Evolutionary conservation across 2,113 vertebrate species (phyloP).

Genomic region (Tenrec ecaudatus): DNA sequence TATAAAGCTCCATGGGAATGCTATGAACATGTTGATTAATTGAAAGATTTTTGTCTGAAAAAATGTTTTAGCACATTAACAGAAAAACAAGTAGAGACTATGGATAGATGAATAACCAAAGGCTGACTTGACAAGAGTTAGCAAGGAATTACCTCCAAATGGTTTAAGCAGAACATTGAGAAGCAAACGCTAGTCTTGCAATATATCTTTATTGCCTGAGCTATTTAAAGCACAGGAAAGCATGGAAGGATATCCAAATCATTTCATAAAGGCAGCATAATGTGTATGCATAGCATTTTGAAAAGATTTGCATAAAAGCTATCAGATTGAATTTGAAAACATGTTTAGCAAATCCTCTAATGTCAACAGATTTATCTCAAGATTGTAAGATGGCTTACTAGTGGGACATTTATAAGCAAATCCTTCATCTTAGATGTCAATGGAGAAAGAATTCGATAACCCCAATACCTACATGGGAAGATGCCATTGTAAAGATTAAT

Average conservation of each 20-base stretch:
- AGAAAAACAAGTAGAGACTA: constrained; percentile 47
- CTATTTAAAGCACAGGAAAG: constrained; percentile 18
- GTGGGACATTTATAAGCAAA: not conserved
- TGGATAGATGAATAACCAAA: not conserved
- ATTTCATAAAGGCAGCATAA: constrained; percentile 25
- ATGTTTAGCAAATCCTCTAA: not conserved
- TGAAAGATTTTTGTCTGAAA: not conserved
- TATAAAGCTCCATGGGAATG: not conserved
- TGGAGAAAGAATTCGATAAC: not conserved
- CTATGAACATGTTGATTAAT: constrained; percentile 2
- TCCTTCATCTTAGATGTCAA: not conserved
- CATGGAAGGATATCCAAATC: not conserved
- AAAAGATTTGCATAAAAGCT: constrained; percentile 2
- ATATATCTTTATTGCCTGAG: not conserved
- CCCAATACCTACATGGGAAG: not conserved
- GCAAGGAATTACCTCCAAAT: not conserved
- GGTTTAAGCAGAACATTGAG: not conserved
- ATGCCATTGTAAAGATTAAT: not conserved
- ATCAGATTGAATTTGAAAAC: constrained; percentile 17
- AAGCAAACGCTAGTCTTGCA: not conserved
- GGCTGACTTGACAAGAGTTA: not conserved
- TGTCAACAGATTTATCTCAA: not conserved
- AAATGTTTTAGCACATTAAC: not conserved
- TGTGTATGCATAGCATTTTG: not conserved
- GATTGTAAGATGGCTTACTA: not conserved